Percentiles rank a stretch among this genome's conserved stretches.
These are phyloP conservation scores for Mirza zaza DNA, from an alignment of 2,113 vertebrate genomes.

Conservation along the genomic window DNA sequence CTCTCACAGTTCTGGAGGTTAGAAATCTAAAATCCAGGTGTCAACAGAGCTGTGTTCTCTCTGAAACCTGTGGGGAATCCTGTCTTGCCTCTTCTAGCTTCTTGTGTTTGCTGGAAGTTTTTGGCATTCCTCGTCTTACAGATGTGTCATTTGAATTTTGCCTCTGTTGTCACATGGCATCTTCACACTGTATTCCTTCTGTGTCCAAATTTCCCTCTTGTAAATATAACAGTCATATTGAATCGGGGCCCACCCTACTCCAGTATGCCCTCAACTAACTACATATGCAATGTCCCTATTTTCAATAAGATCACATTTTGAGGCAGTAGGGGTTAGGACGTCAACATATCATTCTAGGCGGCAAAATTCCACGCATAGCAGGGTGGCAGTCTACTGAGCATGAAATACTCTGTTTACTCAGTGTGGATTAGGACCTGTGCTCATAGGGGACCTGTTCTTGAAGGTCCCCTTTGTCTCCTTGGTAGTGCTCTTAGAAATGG, in stretches of 20 bases:
- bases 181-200: not conserved
- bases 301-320: not conserved
- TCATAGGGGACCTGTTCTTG: not conserved
- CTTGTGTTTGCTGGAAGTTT: not conserved
- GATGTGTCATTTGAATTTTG: not conserved
- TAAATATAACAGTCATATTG: not conserved
- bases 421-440: not conserved
- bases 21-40: not conserved
- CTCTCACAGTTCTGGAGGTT: not conserved
- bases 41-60: not conserved
- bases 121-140: not conserved
- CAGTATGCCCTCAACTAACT: not conserved
- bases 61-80: not conserved
- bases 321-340: not conserved
- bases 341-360: not conserved
- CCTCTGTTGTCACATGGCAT: not conserved
- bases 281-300: not conserved
- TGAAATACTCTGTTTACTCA: not conserved
- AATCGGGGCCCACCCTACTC: not conserved
- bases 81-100: not conserved
- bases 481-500: not conserved
- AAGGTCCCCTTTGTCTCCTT: not conserved
- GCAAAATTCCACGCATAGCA: not conserved
- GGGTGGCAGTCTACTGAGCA: not conserved
- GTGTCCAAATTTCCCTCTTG: not conserved